Evolutionary conservation across 1,140 invertebrate species (phyloP), one percentile per base, ranked within the genome.

Genomic region (Cheumatopsyche charites): DNA sequence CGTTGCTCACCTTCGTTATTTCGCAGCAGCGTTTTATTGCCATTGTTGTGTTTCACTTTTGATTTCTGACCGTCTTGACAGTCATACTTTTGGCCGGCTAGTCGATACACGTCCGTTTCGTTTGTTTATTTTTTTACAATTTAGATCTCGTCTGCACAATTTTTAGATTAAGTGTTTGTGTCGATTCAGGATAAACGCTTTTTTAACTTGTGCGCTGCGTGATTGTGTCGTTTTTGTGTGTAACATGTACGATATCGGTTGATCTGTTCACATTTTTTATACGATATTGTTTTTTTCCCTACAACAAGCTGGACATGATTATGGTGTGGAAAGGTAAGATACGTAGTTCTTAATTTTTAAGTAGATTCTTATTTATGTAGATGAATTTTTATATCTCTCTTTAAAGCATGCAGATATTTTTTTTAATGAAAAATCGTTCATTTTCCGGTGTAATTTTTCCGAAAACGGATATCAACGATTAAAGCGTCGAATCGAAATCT

Each of bases 41-140:
- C 62, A 68, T 69, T 75, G 71, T 75, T 73, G 65, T 75, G 71
- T 75, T 75, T 73, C 71, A 75, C 74, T 75, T 75, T 75, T 75
- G 67, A 68, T 75, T 75, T 74, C 45, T 66, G 73, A 69, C 67
- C 23, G 66, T 72, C 21, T 42, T 62, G 73, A 71, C 73, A 74
- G 73, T 71, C 70, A 49, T 67, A 23, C 47, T 55, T 68, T 58
- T 26, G 66, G 26, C 62, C 52, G n/a, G 41, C 58, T 42, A 29
- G 25, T 11, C 49, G 49, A 13, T 25, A 49, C 69, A 63, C 61
- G 58, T 71, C 58, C 62, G 42, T 49, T 11, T 43, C 12, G 21
- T 23, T 47, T 19, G 47, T 42, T n/a, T 4, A 7, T 13, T 21
- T 25, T 21, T 19, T 19, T 19, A 52, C 23, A 52, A 52, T 19